Percentiles rank a stretch among this genome's conserved stretches.
These are phyloP conservation scores for Laspeyria flexula DNA, from an alignment of 2,888 invertebrate species.

Conservation along the genomic window DNA sequence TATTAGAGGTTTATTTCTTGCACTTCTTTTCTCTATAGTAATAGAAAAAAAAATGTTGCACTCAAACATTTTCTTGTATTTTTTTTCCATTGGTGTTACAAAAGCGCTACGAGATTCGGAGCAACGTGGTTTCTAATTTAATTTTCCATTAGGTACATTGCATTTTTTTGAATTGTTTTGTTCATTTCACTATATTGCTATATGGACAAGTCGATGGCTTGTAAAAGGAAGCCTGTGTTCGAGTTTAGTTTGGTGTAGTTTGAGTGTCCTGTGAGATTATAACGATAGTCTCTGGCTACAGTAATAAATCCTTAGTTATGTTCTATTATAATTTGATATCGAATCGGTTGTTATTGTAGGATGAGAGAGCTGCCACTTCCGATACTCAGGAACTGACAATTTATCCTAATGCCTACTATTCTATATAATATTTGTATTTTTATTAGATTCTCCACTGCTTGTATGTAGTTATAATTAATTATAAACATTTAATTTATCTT, in stretches of 20 bases:
- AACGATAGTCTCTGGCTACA: conserved; percentile 17
- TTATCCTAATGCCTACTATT: no score
- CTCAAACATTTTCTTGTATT: neutral
- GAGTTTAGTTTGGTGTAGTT: conserved; percentile 3
- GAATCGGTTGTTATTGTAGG: conserved; percentile 37
- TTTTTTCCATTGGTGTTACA: conserved; percentile 1
- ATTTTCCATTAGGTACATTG: conserved; percentile 38
- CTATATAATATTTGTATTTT: conserved; percentile 15
- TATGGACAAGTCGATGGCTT: conserved; percentile 3
- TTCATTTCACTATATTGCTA: conserved; percentile 14
- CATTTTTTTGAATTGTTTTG: conserved; percentile 19
- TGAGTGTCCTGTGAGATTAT: conserved; percentile 18
- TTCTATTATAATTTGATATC: conserved; percentile 36
- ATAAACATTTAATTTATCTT: no score
- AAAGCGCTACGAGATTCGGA: conserved; percentile 23
- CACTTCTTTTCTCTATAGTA: no score
- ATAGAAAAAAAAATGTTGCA: neutral
- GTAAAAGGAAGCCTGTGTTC: conserved; percentile 5
- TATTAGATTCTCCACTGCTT: no score
- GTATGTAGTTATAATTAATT: no score
- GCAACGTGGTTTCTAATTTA: conserved; percentile 29
- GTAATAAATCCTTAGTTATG: conserved; percentile 30
- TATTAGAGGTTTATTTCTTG: no score
- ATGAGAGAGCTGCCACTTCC: conserved; percentile 14
- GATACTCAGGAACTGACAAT: no score